Evolutionary conservation across 2,888 invertebrate genomes (phyloP), one percentile per base, ranked within the genome.

Genomic region (Pyrgus malvae): DNA sequence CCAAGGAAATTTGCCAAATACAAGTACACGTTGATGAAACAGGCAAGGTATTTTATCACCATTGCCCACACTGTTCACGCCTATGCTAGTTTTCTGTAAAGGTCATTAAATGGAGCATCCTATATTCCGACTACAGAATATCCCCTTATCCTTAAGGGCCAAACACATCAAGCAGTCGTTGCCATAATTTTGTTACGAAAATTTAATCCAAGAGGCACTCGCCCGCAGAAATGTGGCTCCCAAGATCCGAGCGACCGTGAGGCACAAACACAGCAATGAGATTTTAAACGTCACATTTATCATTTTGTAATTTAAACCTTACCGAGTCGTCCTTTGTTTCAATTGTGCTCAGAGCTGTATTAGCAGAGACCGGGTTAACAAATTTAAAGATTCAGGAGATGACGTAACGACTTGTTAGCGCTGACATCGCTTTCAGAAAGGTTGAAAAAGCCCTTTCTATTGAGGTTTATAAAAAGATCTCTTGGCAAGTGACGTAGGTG

Each of bases 161-260:
- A 67, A 70, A 69, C 70, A 71, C 61, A 64, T 72, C 69, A 69
- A 62, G 67, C 57, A 65, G 64, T 60, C 70, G 67, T 59, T 69
- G 63, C 63, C 61, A 70, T 82, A 82, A 85, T 79, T 74, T 65
- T 60, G 78, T 84, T 85, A 84, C 61, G 76, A 74, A 79, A 80
- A 82, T 83, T 77, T 76, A 79, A 83, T 80, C 70, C 69, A 42
- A 65, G 62, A 63, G 67, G 64, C 68, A 70, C 63, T 60, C 63
- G 58, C 63, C 74, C 71, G 64, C 75, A 72, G 65, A 61, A 63
- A 68, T 77, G 78, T 68, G 78, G 79, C 67, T 69, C 64, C 63
- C 60, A 55, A 65, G 62, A 60, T 60, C 59, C 58, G 60, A 48
- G 49, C 54, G 57, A 44, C 37, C 27, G 53, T 56, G 44, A 56